Conservation (phyloP, 2,888 invertebrate species). For the Morpho achilles region DNA sequence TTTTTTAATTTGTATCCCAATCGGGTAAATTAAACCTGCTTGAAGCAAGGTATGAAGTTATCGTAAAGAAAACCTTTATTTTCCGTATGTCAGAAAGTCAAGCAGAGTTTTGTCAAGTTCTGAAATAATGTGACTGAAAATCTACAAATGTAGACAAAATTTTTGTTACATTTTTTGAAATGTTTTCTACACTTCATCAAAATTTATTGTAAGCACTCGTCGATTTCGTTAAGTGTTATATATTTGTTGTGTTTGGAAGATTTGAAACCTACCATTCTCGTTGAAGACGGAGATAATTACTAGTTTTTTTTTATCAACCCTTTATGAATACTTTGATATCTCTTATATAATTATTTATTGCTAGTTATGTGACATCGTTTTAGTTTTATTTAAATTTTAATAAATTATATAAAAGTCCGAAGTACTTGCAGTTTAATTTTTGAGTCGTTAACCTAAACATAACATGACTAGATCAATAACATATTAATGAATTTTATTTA, state of each 20-base stretch:
- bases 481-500: background rate
- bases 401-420: background rate
- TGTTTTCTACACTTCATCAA: conserved; percentile 14
- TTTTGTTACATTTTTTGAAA: conserved; percentile 4
- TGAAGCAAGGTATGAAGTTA: background rate
- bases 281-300: background rate
- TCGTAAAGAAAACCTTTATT: background rate
- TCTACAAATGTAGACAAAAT: conserved; percentile 5
- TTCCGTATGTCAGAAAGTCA: conserved; percentile 2
- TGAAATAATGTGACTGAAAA: background rate
- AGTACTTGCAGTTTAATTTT: no score
- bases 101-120: conserved; percentile 5
- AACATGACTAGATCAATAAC: no score
- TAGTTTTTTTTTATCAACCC: background rate
- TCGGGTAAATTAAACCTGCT: background rate
- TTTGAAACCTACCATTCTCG: background rate
- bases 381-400: background rate
- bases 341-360: background rate
- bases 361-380: background rate
- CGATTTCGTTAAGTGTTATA: background rate
- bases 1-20: no score
- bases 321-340: no score
- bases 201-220: conserved; percentile 12
- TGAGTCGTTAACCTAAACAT: no score
- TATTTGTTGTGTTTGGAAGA: background rate